Evolutionary conservation across 1,140 invertebrate genomes (phyloP).

Genomic region (Drosophila tani): DNA sequence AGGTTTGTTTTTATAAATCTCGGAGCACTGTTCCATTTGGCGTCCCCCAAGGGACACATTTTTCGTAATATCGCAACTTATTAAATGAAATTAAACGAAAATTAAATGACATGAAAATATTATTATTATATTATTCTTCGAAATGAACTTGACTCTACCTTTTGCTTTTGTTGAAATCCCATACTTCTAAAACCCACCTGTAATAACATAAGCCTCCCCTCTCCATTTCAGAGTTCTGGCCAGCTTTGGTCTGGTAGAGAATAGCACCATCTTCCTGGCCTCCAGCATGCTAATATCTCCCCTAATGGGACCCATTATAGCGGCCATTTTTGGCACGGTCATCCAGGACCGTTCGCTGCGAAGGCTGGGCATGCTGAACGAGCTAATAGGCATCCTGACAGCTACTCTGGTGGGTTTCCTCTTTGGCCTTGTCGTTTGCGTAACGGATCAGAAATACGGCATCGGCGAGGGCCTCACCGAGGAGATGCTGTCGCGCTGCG

Average conservation of each 20-base stretch:
- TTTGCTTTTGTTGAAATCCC: background rate
- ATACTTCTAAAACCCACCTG: background rate
- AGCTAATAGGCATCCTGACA: constrained; percentile 88
- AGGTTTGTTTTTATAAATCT: no score
- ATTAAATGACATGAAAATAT: no score
- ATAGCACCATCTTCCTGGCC: constrained; percentile 90
- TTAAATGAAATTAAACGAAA: no score
- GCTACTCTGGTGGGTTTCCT: constrained; percentile 89
- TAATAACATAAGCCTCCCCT: background rate
- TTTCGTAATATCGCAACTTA: no score
- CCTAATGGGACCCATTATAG: constrained; percentile 92
- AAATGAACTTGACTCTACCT: no score
- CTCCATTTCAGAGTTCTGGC: constrained; percentile 84
- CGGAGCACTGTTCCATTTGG: no score
- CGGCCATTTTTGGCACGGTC: constrained; percentile 90
- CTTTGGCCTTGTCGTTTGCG: constrained; percentile 88
- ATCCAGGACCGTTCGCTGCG: constrained; percentile 88
- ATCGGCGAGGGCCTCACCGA: constrained; percentile 88
- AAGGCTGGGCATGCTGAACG: constrained; percentile 87
- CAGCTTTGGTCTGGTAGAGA: constrained; percentile 91
- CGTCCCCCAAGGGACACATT: no score
- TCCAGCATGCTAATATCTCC: constrained; percentile 93
- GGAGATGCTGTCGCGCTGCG: constrained; percentile 90
- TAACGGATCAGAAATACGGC: constrained; percentile 87
- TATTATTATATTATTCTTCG: no score